Evolutionary conservation across 2,113 vertebrate species (phyloP), one percentile per base, ranked within the genome.

Genomic region (Oplegnathus fasciatus): DNA sequence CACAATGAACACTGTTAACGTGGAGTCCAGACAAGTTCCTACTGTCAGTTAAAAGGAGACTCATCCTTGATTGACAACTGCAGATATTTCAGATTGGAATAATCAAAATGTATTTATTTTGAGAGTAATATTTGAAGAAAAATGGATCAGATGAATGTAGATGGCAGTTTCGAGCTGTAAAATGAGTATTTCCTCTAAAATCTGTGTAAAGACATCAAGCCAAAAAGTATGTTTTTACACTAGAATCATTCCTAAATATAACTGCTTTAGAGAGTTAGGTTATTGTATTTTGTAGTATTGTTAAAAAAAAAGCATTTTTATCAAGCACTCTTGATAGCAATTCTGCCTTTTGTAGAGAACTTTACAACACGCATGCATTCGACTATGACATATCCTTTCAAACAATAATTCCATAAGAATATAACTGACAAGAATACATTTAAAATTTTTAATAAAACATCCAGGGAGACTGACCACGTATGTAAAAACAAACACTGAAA

Each of bases 371-470:
- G 20, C 64, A 13, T 64, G 10, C 24, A 28, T 67, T 48, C 30
- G 2, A 44, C 37, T 44, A 6, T 17, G 10, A 48, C 22, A 18
- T 30, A 30, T 37, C 20, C 14, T 37, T 55, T 65, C 10, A 84
- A 67, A 77, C 0, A 46, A 37, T 14, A 1, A 14, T 57, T 9
- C 74, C 8, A 65, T 5, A 34, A 71, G 3, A 48, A 82, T 20
- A 80, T 4, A 58, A 61, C 9, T 9, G 8, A 82, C 42, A 66
- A 5, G 2, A 46, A 54, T 61, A 75, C 52, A 86, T 78, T 84
- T 75, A 58, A 48, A 55, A 50, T 54, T 26, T 90, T 91, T 88
- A 89, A 86, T 91, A 86, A 95, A 88, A 89, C 86, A 92, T 90
- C 55, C 42, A 91, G 61, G 78, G 71, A 83, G 75, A 44, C 32